Percentiles rank a stretch among this genome's conserved stretches.
Conservation (phyloP, 92 coral and sea anemone genomes). For the Zoanthus gigantus region DNA sequence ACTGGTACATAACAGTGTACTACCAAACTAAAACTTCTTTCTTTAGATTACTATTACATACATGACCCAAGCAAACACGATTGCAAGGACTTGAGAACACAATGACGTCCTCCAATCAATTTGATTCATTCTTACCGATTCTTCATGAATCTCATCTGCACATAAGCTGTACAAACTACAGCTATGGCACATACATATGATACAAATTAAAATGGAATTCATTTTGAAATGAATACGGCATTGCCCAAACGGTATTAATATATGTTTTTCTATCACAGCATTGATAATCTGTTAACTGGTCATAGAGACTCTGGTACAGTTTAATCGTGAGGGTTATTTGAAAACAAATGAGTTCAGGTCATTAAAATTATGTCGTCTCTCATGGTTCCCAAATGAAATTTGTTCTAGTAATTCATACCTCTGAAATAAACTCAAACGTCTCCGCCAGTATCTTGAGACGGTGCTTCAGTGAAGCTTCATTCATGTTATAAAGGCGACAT, state of each 20-base stretch:
- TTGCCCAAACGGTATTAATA: background rate
- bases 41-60: too few relatives aligned
- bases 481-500: background rate
- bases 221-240: background rate
- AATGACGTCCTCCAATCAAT: too few relatives aligned
- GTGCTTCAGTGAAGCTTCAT: background rate
- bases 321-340: background rate
- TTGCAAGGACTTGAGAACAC: too few relatives aligned
- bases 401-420: background rate
- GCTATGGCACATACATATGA: too few relatives aligned
- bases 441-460: background rate
- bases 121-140: too few relatives aligned
- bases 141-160: too few relatives aligned
- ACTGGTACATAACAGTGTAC: too few relatives aligned
- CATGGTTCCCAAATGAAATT: background rate
- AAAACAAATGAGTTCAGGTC: background rate
- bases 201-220: too few relatives aligned
- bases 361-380: background rate
- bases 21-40: too few relatives aligned
- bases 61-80: too few relatives aligned
- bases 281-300: background rate
- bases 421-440: conserved; percentile 24
- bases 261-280: background rate
- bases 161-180: too few relatives aligned
- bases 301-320: background rate